phyloP scores from a whole-genome alignment of 2,888 invertebrate genomes.

The Melieria picta region DNA sequence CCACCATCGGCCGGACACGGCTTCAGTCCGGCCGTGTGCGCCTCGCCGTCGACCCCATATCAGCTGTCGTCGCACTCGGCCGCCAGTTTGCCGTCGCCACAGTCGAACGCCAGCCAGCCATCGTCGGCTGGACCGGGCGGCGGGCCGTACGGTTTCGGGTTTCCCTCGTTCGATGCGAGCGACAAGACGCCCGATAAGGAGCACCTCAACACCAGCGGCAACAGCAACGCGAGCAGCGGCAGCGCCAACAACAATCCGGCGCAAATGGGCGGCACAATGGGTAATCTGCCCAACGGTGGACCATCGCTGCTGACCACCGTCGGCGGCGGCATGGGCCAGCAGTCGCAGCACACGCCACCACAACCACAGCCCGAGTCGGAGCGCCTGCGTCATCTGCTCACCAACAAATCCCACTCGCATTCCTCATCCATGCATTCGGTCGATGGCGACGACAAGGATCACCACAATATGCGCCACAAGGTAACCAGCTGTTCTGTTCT shows the following conservation, averaged over 20 bases:
- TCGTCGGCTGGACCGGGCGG: conserved; percentile 44
- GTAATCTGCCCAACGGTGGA: conserved; percentile 52
- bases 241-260: conserved; percentile 49
- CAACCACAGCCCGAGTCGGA: conserved; percentile 65
- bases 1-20: conserved; percentile 72
- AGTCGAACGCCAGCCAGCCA: conserved; percentile 62
- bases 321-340: conserved; percentile 46
- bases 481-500: not conserved
- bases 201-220: conserved; percentile 45
- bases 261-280: conserved; percentile 65
- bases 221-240: conserved; percentile 45
- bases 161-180: conserved; percentile 53
- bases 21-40: conserved; percentile 67
- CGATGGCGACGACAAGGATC: conserved; percentile 60
- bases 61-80: conserved; percentile 64
- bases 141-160: conserved; percentile 48
- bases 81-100: conserved; percentile 68
- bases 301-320: conserved; percentile 33
- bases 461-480: conserved; percentile 45
- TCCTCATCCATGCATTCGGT: conserved; percentile 45
- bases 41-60: conserved; percentile 68
- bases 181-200: conserved; percentile 58
- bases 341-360: conserved; percentile 37
- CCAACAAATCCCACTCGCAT: conserved; percentile 60
- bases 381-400: conserved; percentile 68